Conservation (phyloP, 1,140 invertebrate genomes). For the Ladona fulva region DNA sequence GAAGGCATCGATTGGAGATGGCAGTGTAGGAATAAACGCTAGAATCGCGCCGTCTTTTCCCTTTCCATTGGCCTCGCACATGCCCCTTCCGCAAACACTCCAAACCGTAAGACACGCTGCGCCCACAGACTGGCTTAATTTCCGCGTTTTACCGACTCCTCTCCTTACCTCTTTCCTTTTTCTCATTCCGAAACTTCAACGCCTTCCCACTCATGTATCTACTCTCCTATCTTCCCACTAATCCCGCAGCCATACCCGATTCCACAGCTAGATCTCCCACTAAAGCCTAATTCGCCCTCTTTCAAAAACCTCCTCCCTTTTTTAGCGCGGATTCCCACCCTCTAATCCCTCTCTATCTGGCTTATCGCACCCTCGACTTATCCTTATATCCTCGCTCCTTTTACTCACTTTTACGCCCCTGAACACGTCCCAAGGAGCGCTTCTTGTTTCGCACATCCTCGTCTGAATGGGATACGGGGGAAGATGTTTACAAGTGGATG, state of each 20-base stretch:
- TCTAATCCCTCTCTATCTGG: background rate
- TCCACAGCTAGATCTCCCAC: background rate
- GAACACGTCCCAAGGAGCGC: background rate
- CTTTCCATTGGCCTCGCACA: no score
- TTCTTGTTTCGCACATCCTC: background rate
- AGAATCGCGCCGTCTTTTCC: no score
- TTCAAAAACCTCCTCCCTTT: background rate
- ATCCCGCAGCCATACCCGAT: background rate
- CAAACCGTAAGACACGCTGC: no score
- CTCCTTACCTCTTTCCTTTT: background rate
- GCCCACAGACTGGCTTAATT: background rate
- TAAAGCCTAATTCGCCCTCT: background rate
- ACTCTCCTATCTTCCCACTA: background rate
- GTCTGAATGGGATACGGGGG: background rate
- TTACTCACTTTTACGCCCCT: no score
- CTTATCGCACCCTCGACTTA: background rate
- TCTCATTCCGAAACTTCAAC: background rate
- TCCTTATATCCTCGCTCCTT: no score
- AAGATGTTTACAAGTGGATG: background rate
- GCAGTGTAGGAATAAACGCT: no score
- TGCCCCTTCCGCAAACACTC: no score
- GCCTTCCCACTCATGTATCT: background rate
- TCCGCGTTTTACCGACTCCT: background rate
- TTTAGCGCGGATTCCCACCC: no score
- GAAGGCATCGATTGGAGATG: no score